A percentile compares a stretch with the other conserved stretches of the same genome.
These are phyloP conservation scores for Macrotis lagotis DNA, from an alignment of 2,113 vertebrate species.

Conservation along the genomic window DNA sequence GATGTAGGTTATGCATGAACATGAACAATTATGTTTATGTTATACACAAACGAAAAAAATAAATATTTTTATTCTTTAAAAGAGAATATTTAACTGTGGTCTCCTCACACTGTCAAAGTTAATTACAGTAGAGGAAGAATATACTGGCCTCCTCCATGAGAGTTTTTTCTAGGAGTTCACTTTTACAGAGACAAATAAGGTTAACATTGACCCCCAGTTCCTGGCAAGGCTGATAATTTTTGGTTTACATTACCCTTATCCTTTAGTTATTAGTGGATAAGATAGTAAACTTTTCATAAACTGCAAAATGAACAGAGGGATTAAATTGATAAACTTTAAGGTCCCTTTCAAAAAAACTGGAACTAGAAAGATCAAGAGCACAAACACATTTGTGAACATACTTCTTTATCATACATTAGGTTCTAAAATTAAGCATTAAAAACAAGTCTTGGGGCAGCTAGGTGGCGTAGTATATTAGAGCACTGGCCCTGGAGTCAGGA, in stretches of 20 bases:
- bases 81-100: too few relatives aligned
- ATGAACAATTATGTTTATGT: too few relatives aligned
- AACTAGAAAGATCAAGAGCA: background rate
- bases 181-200: background rate
- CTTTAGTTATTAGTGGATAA: background rate
- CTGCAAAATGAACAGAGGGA: background rate
- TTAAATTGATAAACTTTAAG: background rate
- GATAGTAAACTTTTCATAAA: background rate
- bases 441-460: too few relatives aligned
- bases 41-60: too few relatives aligned
- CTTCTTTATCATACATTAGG: background rate
- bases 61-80: too few relatives aligned
- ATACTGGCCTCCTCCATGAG: too few relatives aligned
- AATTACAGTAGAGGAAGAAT: too few relatives aligned
- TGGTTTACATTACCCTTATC: background rate
- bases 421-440: background rate
- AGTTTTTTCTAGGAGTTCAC: too few relatives aligned
- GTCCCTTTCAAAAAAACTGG: background rate
- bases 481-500: too few relatives aligned
- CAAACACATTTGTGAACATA: background rate
- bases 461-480: too few relatives aligned
- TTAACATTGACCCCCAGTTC: background rate
- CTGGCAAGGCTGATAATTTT: background rate
- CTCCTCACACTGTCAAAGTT: too few relatives aligned
- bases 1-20: too few relatives aligned